Evolutionary conservation across 2,888 invertebrate genomes (phyloP).

Genomic region (Pelosia muscerda): DNA sequence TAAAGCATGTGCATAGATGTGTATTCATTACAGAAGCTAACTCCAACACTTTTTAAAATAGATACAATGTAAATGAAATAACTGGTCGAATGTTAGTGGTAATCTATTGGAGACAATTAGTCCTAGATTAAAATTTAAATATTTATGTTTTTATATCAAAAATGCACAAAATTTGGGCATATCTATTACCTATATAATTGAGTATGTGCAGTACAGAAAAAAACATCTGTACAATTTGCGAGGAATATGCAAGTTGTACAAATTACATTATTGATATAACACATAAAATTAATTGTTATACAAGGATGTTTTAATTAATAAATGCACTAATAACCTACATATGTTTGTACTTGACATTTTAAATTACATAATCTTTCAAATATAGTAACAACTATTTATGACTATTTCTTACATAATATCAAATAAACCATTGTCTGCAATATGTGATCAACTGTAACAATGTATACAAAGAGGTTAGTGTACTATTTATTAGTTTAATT

Average conservation of each 20-base stretch:
- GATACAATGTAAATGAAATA: too few species aligned
- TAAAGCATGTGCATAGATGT: too few species aligned
- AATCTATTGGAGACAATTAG: too few species aligned
- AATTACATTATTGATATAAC: background rate
- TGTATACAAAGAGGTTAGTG: conserved; percentile 33
- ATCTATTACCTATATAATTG: background rate
- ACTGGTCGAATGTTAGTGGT: too few species aligned
- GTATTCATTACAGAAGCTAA: too few species aligned
- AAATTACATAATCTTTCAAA: conserved; percentile 11
- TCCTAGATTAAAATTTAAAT: too few species aligned
- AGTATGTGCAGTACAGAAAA: background rate
- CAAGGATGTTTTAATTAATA: background rate
- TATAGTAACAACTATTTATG: background rate
- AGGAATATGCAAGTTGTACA: background rate
- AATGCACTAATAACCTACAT: conserved; percentile 9
- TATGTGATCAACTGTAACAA: conserved; percentile 35
- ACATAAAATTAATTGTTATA: background rate
- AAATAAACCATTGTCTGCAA: conserved; percentile 34
- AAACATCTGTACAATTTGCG: background rate
- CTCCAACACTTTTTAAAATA: too few species aligned
- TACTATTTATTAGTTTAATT: conserved; percentile 42
- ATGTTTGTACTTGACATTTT: background rate
- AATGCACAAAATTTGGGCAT: too few species aligned
- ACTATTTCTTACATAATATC: conserved; percentile 35
- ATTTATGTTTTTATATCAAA: too few species aligned